These are phyloP conservation scores for Pollachius pollachius DNA, from an alignment of 2,113 vertebrate species.

Conservation along the genomic window DNA sequence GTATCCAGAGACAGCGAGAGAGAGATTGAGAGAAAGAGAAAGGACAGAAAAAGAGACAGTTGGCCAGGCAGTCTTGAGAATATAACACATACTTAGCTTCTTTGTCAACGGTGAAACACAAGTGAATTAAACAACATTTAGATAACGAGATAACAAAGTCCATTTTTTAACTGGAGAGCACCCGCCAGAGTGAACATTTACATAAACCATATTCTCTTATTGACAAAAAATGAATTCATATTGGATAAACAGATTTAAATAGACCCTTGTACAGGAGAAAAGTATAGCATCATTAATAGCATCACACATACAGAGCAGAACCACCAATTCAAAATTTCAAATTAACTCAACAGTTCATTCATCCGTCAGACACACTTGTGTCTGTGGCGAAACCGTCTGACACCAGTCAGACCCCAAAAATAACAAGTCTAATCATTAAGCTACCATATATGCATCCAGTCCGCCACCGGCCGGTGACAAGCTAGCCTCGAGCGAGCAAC, in stretches of 20 bases:
- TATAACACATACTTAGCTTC: conserved; percentile 34
- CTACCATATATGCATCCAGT: too few relatives aligned
- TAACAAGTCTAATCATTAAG: too few relatives aligned
- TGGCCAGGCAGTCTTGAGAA: conserved; percentile 71
- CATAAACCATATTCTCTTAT: conserved; percentile 56
- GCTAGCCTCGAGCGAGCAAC: too few relatives aligned
- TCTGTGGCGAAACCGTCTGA: conserved; percentile 5
- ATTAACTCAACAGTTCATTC: background rate
- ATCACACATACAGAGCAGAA: conserved; percentile 49
- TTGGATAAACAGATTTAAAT: conserved; percentile 61
- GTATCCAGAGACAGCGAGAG: conserved; percentile 3
- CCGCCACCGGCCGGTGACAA: too few relatives aligned
- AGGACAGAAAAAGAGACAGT: conserved; percentile 29
- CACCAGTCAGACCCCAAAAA: background rate
- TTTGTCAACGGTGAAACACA: conserved; percentile 43
- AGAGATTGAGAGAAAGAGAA: conserved; percentile 16
- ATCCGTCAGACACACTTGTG: background rate
- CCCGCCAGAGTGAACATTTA: conserved; percentile 58
- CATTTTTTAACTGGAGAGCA: conserved; percentile 56
- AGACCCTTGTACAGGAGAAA: conserved; percentile 59
- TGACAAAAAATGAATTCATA: conserved; percentile 60
- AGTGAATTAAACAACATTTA: conserved; percentile 64
- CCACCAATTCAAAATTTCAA: too few relatives aligned
- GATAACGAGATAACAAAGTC: conserved; percentile 49
- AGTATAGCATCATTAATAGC: conserved; percentile 48